Base-by-base conservation (phyloP, 2,113 vertebrate species). In the Datnioides undecimradiatus region DNA sequence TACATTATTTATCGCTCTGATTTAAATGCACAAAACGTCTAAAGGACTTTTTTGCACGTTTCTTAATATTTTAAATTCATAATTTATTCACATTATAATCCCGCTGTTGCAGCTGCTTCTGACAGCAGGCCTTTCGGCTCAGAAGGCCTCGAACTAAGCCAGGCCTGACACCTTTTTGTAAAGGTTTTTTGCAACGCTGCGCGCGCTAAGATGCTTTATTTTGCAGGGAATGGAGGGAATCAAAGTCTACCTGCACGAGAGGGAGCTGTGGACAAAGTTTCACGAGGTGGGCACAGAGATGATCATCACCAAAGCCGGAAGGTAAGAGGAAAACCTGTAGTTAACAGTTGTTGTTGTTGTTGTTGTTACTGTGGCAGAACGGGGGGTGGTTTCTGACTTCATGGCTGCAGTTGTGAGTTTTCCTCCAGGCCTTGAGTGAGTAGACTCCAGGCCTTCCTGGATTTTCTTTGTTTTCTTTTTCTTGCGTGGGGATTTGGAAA, bases 271-370 rank as follows among this genome's bases (percentile, higher is more conserved):
- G 98, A 84, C 94, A 87, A 99, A 98, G 90, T 99, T 99, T 90
- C 96, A 99, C 62, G 98, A 99, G 70, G 98, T 99, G 83, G 98
- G 98, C 27, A 99, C 98, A n/a, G n/a, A 99, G 85, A 99, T 99
- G 98, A 99, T 99, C 82, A 99, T 99, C 77, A 99, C 98, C 31
- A 99, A 99, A 93, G 98, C 98, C 3, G 98, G 98, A 87, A 96
- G 98, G 97, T 99, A 94, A 96, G 90, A 73, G 3, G 2, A 52
- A n/a, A n/a, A n/a, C n/a, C n/a, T n/a, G n/a, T n/a, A n/a, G n/a
- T n/a, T n/a, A n/a, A n/a, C n/a, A n/a, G n/a, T n/a, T n/a, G n/a
- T n/a, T n/a, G n/a, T n/a, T n/a, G n/a, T n/a, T n/a, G n/a, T n/a
- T n/a, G n/a, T n/a, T n/a, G n/a, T n/a, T n/a, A n/a, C n/a, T n/a